Evolutionary conservation across 2,113 vertebrate species (phyloP), one percentile per base, ranked within the genome.

Genomic region (Noturus placidus): DNA sequence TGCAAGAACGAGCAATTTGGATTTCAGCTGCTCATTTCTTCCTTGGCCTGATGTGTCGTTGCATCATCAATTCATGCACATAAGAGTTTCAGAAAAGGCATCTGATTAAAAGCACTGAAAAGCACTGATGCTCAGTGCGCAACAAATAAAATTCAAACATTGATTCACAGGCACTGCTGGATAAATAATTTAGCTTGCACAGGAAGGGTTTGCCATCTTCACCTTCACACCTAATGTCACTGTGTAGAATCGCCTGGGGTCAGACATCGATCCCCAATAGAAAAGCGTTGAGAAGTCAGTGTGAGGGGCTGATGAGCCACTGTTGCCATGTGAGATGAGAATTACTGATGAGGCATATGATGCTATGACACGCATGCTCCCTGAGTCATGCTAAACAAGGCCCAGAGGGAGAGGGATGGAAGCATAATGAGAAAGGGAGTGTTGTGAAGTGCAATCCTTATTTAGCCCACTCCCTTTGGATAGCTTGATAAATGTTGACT

Each of bases 351-450:
- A 87, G 79, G 84, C 88, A 87, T 11, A 83, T 61, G 88, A 90
- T 90, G 84, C 87, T 84, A 65, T 82, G 83, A 9, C 82, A 90
- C 88, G 92, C 90, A 92, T 93, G 91, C 14, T 17, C 76, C 84
- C 87, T 69, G 83, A 91, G 88, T 89, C 42, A 46, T 46, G 35
- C 65, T 15, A 56, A 92, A 92, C 88, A 88, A 91, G 83, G 15
- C 88, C 92, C 89, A 86, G 59, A 87, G 86, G 91, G 87, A 83
- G 59, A 83, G 3, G 76, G 33, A 61, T n/a, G n/a, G 35, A 86
- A 42, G 57, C 20, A 35, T 19, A 61, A 38, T 54, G 65, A 54
- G 76, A 84, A 27, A 82, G 70, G 83, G 50, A 87, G 81, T 14
- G 54, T 38, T 52, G 38, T 38, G 80, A 77, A 4, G 38, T 74